Evolutionary conservation across 2,797 vertebrate genomes (phyloP).

Genomic region (Manis javanica): DNA sequence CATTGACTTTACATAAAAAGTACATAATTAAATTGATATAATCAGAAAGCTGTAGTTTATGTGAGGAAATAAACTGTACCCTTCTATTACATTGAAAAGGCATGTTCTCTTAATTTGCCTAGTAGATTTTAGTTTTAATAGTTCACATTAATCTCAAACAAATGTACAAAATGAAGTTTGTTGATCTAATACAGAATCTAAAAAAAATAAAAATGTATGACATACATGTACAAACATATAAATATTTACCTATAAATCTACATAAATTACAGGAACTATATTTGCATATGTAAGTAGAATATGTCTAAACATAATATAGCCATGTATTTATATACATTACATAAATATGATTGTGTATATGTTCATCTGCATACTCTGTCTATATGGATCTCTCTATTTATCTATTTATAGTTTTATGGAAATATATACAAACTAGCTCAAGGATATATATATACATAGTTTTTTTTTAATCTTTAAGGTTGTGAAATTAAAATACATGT

Average conservation of each 20-base stretch:
- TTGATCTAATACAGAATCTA: neutral
- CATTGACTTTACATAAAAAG: neutral
- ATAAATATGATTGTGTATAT: neutral
- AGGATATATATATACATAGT: neutral
- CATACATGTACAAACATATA: neutral
- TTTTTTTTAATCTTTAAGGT: neutral
- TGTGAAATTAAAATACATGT: conserved; percentile 21
- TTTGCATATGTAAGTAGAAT: neutral
- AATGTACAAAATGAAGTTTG: neutral
- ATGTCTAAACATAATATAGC: neutral
- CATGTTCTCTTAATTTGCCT: conserved; percentile 37
- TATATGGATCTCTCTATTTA: too few relatives aligned
- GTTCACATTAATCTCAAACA: conserved; percentile 54
- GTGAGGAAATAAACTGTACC: neutral
- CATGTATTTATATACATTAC: neutral
- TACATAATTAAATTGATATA: conserved; percentile 3
- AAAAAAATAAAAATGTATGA: neutral
- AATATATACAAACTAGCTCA: neutral
- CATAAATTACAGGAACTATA: neutral
- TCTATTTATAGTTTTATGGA: neutral
- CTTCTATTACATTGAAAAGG: conserved; percentile 55
- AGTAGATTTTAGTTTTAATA: conserved; percentile 46
- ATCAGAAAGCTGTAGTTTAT: neutral
- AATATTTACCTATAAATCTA: neutral
- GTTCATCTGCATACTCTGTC: neutral